Conservation (phyloP, 2,113 vertebrate genomes). For the Pelmatolapia mariae region DNA sequence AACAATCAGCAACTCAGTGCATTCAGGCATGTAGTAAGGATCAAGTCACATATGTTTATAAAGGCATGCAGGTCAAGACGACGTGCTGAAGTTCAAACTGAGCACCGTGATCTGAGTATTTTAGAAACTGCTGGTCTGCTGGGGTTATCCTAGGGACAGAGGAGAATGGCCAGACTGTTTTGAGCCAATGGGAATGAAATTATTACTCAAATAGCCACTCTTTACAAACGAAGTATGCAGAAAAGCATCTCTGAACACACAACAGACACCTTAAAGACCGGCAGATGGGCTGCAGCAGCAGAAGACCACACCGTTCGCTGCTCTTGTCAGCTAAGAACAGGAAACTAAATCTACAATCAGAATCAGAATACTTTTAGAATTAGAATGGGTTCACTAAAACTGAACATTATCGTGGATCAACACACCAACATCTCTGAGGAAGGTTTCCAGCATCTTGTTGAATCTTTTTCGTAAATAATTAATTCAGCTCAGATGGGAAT, state of each 20-base stretch:
- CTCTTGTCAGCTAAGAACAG: not conserved
- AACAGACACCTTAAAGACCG: too few species aligned
- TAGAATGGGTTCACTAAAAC: not conserved
- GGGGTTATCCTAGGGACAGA: not conserved
- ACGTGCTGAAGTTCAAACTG: not conserved
- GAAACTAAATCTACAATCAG: not conserved
- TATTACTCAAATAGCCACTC: not conserved
- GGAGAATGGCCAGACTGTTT: not conserved
- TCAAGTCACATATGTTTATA: not conserved
- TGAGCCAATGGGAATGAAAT: not conserved
- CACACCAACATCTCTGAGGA: not conserved
- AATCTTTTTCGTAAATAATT: not conserved
- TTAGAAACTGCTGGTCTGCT: not conserved
- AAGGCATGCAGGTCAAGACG: not conserved
- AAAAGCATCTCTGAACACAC: not conserved
- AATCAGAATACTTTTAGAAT: not conserved
- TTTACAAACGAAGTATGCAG: rapidly evolving
- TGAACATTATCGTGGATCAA: not conserved
- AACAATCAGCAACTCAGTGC: not conserved
- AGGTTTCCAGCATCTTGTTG: not conserved
- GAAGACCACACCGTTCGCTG: not conserved
- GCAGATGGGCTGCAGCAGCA: not conserved
- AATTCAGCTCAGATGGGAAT: not conserved
- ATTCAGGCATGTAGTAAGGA: not conserved
- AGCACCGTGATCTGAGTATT: rapidly evolving